phyloP scores from a whole-genome alignment of 2,113 vertebrate species.

The Fregata magnificens region DNA sequence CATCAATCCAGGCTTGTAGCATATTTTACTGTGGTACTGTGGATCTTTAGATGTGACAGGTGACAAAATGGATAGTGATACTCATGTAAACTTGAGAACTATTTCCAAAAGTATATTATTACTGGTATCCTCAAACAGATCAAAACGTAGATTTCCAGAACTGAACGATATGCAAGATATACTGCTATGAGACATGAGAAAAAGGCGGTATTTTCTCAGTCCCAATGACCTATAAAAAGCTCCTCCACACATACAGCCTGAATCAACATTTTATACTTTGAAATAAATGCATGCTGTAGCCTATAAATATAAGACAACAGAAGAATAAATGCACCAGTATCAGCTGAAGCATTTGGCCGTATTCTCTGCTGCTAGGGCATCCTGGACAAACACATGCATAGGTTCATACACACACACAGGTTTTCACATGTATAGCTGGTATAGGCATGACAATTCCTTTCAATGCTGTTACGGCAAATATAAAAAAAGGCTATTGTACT shows the following conservation, averaged over 20 bases:
- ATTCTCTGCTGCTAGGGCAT: neutral
- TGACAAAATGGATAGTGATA: conserved; percentile 42
- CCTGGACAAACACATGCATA: accelerated
- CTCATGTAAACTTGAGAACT: conserved; percentile 21
- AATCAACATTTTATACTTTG: neutral
- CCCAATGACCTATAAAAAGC: conserved; percentile 31
- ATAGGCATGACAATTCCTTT: neutral
- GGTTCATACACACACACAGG: accelerated
- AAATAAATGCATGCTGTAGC: neutral
- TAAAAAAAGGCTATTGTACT: neutral
- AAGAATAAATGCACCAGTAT: neutral
- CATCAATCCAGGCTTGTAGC: neutral
- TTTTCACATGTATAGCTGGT: neutral
- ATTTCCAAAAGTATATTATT: conserved; percentile 33
- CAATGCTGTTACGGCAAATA: neutral
- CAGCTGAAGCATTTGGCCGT: neutral
- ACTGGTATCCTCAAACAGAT: conserved; percentile 28
- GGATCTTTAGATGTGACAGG: conserved; percentile 25
- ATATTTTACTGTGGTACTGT: conserved; percentile 7
- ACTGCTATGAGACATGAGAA: neutral
- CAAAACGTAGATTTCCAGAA: conserved; percentile 11
- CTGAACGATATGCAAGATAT: neutral
- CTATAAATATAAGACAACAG: neutral
- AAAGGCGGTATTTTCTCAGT: neutral
- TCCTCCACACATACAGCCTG: neutral